Evolutionary conservation across 2,888 invertebrate genomes (phyloP), one percentile per base, ranked within the genome.

Genomic region (Isoperla grammatica): DNA sequence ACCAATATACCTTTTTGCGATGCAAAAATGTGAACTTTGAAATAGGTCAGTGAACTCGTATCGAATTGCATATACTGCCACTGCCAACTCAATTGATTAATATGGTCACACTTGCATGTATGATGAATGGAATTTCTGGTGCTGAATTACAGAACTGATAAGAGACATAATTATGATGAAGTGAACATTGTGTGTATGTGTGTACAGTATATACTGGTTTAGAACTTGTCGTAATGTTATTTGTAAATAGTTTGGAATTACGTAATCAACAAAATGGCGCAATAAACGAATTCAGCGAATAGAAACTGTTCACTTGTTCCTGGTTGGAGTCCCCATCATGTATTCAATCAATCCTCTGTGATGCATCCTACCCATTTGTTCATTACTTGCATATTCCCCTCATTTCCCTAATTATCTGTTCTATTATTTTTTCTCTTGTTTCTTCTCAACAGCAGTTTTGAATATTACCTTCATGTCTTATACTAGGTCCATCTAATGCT

Each of bases 61-160:
- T 22, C 43, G 22, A 46, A 20, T 13, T 46, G 46, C 20, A 19
- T n/a, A 6, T 29, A 29, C 29, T 29, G 29, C 29, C 29, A 8
- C 29, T 29, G 29, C 29, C 29, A 29, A 29, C 29, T 29, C 29
- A 8, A 29, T 29, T 29, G 29, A 46, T 46, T 20, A 46, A 45
- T n/a, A 19, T 46, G 22, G 20, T 46, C 22, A 19, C 20, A n/a
- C n/a, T 46, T 46, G 46, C 46, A 46, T 46, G 20, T 5, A 46
- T 46, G 46, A 22, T 12, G 22, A 22, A 19, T 20, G 46, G 22
- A 46, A 19, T 46, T 46, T 46, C 22, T 46, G 46, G 46, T 46
- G 46, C 46, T 45, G 46, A 19, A 20, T 9, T 22, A 17, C 46
- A 46, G 46, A 22, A 46, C 46, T 46, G 40, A 40, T 40, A 12